Evolutionary conservation across 2,113 vertebrate species (phyloP), one percentile per base, ranked within the genome.

Genomic region (Rhagologus leucostigma): DNA sequence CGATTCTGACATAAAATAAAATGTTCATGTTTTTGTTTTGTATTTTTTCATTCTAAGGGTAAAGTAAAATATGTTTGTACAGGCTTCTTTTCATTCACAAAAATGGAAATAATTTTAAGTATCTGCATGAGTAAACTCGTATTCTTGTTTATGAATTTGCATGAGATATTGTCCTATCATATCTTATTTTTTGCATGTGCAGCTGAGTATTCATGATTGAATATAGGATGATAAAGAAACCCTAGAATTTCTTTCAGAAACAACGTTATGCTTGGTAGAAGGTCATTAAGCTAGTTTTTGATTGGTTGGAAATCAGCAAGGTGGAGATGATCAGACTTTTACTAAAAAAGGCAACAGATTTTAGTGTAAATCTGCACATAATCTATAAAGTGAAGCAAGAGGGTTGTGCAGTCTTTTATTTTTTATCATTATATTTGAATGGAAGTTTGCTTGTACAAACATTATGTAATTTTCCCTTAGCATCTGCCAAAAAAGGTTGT

Each of bases 1-100:
- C 87, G 87, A 96, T 91, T 97, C 69, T 94, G 96, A 97, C 80
- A 83, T 84, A 91, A 97, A 97, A 96, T 84, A 97, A 97, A 98
- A 95, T 89, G 44, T 47, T 91, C 32, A 59, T 39, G 33, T 74
- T 97, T 88, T 96, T 96, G 68, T 82, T 97, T 91, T 82, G 41
- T 87, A 11, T 88, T 96, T 96, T 94, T 87, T 77, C 29, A 84
- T 96, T 97, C 91, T 94, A 94, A 93, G 91, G 85, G 94, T 97
- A 95, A 96, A 93, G 56, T 97, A 94, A 96, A 97, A 29, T 59
- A 68, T 95, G 49, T 96, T 97, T 97, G 88, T 95, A 78, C 55
- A 88, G 47, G 32, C 50, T 94, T 97, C 75, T 94, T 97, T 98
- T 96, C 93, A 96, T 97, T 98, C 93, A 95, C 94, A 97, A 97